phyloP scores from a whole-genome alignment of 2,888 invertebrate genomes.

The Ommatoiulus sabulosus region DNA sequence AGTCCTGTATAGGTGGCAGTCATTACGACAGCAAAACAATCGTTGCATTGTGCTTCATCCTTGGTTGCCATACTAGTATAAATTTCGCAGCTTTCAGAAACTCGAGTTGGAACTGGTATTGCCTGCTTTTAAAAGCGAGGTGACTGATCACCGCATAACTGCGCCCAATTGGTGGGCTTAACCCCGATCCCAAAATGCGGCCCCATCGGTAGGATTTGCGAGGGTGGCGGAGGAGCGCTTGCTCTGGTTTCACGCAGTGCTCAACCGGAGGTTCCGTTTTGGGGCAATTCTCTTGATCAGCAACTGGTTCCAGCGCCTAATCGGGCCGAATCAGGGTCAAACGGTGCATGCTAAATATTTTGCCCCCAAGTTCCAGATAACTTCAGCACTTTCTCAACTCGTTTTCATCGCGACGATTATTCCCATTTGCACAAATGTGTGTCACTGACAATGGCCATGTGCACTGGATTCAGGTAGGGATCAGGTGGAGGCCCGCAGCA shows the following conservation, averaged over 20 bases:
- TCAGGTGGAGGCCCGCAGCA: background rate
- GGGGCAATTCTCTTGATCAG: background rate
- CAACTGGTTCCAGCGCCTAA: background rate
- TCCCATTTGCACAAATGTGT: background rate
- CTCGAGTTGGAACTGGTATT: too few species aligned
- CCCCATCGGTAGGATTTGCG: background rate
- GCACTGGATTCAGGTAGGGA: background rate
- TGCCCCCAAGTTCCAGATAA: background rate
- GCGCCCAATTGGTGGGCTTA: background rate
- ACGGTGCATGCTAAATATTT: background rate
- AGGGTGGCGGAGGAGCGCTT: background rate
- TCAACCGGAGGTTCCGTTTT: background rate
- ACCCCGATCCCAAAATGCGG: background rate
- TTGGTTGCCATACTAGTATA: too few species aligned
- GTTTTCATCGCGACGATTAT: background rate
- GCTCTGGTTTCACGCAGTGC: background rate
- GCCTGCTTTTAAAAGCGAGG: too few species aligned
- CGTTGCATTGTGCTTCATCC: too few species aligned
- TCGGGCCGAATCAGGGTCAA: background rate
- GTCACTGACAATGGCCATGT: constrained; percentile 35
- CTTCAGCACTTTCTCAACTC: background rate
- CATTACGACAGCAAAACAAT: too few species aligned
- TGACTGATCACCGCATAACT: background rate
- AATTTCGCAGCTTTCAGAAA: too few species aligned
- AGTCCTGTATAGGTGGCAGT: too few species aligned